phyloP scores from a whole-genome alignment of 2,797 vertebrate genomes.

The Acipenser ruthenus region DNA sequence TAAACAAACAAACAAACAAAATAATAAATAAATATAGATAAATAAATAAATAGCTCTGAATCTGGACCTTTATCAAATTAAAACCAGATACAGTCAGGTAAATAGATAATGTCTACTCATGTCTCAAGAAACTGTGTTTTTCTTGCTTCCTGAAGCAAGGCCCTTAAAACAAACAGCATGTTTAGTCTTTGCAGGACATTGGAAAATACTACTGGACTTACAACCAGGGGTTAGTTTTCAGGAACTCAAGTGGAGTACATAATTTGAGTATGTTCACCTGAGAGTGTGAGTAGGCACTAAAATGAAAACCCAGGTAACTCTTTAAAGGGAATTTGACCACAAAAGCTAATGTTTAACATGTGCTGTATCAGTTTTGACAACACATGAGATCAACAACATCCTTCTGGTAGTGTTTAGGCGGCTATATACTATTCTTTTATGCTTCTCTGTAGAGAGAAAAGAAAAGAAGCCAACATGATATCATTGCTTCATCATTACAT shows the following conservation, averaged over 20 bases:
- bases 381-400: slow-evolving; percentile 42
- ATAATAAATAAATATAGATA: no score
- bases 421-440: slow-evolving; percentile 33
- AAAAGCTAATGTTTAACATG: slow-evolving; percentile 11
- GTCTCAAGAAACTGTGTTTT: background rate
- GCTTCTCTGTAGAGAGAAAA: slow-evolving; percentile 37
- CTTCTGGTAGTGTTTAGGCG: slow-evolving; percentile 50
- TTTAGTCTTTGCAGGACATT: background rate
- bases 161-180: slow-evolving; percentile 1
- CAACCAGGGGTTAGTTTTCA: background rate
- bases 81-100: background rate
- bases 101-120: no score
- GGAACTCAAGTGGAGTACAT: background rate
- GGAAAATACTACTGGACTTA: background rate
- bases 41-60: background rate
- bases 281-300: slow-evolving; percentile 24
- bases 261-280: slow-evolving; percentile 48
- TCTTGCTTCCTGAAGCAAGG: background rate
- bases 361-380: slow-evolving; percentile 41
- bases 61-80: background rate
- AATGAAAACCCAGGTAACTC: slow-evolving; percentile 34
- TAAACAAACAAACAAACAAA: no score
- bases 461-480: slow-evolving; percentile 43
- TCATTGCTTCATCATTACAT: slow-evolving; percentile 44
- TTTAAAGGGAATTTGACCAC: slow-evolving; percentile 34